A percentile compares a stretch with the other conserved stretches of the same genome.
phyloP scores from a whole-genome alignment of 2,888 invertebrate genomes.

The Meiosimyza decipiens region DNA sequence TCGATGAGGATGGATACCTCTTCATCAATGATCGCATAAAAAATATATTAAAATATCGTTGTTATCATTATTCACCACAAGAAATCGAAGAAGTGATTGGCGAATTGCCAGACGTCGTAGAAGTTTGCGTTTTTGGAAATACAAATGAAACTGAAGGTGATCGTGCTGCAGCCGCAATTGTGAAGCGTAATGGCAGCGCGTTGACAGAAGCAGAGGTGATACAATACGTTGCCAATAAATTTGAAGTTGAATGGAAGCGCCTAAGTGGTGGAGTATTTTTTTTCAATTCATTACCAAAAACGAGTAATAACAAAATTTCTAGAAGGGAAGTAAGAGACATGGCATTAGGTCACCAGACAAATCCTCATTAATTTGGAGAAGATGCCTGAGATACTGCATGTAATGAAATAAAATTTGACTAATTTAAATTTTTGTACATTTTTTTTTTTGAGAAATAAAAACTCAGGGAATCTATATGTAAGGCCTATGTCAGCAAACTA shows the following conservation, averaged over 20 bases:
- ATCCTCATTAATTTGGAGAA: too few species aligned
- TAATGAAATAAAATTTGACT: too few species aligned
- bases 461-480: too few species aligned
- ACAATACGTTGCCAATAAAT: constrained; percentile 48
- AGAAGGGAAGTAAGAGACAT: constrained; percentile 29
- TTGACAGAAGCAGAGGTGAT: constrained; percentile 42
- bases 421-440: too few species aligned
- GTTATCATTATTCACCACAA: constrained; percentile 57
- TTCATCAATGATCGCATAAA: constrained; percentile 60
- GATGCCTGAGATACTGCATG: too few species aligned
- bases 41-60: constrained; percentile 60
- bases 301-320: constrained; percentile 45
- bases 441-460: too few species aligned
- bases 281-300: constrained; percentile 46
- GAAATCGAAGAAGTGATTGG: constrained; percentile 59
- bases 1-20: constrained; percentile 58
- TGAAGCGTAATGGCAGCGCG: constrained; percentile 42
- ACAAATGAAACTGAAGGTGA: constrained; percentile 52
- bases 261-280: constrained; percentile 51
- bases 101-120: constrained; percentile 52
- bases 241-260: constrained; percentile 43
- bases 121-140: constrained; percentile 59
- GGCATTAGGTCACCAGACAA: not conserved
- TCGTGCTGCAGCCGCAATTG: constrained; percentile 57
- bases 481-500: too few species aligned